These are phyloP conservation scores for Elachura formosa DNA, from an alignment of 2,113 vertebrate genomes.

Conservation along the genomic window DNA sequence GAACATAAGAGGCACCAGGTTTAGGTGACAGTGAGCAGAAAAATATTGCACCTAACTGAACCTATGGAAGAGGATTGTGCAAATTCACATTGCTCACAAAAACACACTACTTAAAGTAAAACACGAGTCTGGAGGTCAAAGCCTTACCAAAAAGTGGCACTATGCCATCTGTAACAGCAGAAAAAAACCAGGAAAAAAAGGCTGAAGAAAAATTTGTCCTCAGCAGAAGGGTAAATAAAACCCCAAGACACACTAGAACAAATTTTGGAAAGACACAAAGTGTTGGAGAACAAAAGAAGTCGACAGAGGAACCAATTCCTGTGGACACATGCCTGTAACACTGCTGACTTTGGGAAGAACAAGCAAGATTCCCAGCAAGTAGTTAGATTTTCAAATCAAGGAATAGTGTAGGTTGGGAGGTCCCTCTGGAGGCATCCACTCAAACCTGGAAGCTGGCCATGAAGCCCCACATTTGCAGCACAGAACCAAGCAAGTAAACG, in stretches of 20 bases:
- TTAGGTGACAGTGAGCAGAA: not conserved
- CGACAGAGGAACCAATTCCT: not conserved
- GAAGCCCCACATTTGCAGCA: not conserved
- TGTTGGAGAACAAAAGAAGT: not conserved
- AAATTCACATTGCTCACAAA: not conserved
- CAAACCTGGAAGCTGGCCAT: not conserved
- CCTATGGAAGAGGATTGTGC: not conserved
- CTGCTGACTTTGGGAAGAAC: not conserved
- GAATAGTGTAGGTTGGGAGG: not conserved
- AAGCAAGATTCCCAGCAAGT: rapidly evolving
- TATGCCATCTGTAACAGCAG: not conserved
- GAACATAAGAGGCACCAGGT: not conserved
- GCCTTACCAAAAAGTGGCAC: not conserved
- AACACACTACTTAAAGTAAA: not conserved
- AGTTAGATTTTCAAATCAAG: not conserved
- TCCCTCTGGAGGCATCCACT: not conserved
- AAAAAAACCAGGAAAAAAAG: not conserved
- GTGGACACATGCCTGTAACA: rapidly evolving
- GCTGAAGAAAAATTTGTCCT: not conserved
- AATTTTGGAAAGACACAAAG: not conserved
- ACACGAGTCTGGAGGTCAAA: not conserved
- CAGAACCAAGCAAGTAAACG: not conserved
- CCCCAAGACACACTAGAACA: not conserved
- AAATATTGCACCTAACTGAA: not conserved
- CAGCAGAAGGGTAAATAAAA: not conserved